Conservation (phyloP, 1,140 invertebrate genomes). For the Mactra quadrangularis region DNA sequence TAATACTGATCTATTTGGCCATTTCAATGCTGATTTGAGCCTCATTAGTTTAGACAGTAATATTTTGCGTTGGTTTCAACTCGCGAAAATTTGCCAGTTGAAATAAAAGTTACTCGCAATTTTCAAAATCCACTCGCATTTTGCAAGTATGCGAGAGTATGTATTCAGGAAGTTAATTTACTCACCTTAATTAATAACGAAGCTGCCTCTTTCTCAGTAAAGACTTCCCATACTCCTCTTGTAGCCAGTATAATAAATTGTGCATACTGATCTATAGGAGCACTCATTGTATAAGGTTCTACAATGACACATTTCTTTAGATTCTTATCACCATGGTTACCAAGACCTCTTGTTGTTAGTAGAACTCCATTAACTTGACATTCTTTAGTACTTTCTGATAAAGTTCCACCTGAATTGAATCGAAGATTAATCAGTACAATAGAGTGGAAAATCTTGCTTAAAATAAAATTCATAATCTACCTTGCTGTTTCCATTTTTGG, state of each 20-base stretch:
- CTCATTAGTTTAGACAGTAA: no score
- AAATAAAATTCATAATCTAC: no score
- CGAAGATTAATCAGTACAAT: no score
- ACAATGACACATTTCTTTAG: slow-evolving; percentile 79
- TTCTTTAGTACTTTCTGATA: slow-evolving; percentile 78
- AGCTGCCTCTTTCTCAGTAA: slow-evolving; percentile 79
- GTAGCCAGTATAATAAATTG: slow-evolving; percentile 82
- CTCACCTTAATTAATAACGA: slow-evolving; percentile 78
- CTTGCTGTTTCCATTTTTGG: no score
- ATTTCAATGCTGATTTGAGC: no score
- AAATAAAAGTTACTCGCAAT: no score
- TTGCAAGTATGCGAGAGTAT: no score
- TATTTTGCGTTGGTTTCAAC: no score
- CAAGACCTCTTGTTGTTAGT: slow-evolving; percentile 80
- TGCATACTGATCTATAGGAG: slow-evolving; percentile 79
- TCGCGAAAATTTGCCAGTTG: no score
- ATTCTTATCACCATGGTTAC: slow-evolving; percentile 82
- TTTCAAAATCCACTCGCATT: no score
- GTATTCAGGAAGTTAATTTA: not conserved
- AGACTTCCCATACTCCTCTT: slow-evolving; percentile 81
- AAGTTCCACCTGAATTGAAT: slow-evolving; percentile 80
- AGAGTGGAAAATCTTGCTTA: no score
- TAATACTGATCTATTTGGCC: no score
- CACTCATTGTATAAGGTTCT: slow-evolving; percentile 75
- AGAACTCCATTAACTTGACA: slow-evolving; percentile 80